Percentiles rank a stretch among this genome's conserved stretches.
phyloP scores from a whole-genome alignment of 2,113 vertebrate genomes.

The Tympanuchus pallidicinctus region DNA sequence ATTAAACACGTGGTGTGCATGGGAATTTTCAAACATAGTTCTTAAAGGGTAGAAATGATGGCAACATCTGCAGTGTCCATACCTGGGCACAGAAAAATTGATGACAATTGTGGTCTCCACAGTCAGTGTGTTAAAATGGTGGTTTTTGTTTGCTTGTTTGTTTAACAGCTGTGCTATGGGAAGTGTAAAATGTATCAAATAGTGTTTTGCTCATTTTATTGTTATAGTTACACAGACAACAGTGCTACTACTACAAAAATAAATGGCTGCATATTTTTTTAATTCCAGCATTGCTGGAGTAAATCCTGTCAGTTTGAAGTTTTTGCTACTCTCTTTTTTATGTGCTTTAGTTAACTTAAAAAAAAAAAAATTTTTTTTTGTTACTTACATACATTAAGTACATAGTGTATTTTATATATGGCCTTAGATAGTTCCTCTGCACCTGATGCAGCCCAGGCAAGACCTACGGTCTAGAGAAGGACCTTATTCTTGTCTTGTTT shows the following conservation, averaged over 20 bases:
- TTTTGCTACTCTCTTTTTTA: too few relatives aligned
- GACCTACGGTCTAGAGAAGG: not conserved
- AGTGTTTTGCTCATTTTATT: not conserved
- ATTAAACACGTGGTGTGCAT: not conserved
- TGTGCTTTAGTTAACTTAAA: too few relatives aligned
- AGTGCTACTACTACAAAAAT: not conserved
- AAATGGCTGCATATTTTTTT: not conserved
- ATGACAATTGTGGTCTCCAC: not conserved
- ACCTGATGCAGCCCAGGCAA: not conserved
- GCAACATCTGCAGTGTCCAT: not conserved
- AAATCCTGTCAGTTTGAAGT: too few relatives aligned
- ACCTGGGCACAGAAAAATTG: not conserved
- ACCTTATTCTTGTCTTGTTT: not conserved
- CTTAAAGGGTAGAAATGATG: not conserved
- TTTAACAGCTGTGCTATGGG: not conserved
- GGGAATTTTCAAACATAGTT: not conserved
- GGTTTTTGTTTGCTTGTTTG: too few relatives aligned
- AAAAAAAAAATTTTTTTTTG: too few relatives aligned
- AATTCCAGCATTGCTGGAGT: too few relatives aligned
- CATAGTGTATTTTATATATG: not conserved
- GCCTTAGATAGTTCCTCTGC: too few relatives aligned
- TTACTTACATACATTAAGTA: not conserved
- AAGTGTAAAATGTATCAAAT: not conserved
- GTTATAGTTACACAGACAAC: not conserved
- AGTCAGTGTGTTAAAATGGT: not conserved